Evolutionary conservation across 2,888 invertebrate species (phyloP).

Genomic region (Chaetoderma sp.): DNA sequence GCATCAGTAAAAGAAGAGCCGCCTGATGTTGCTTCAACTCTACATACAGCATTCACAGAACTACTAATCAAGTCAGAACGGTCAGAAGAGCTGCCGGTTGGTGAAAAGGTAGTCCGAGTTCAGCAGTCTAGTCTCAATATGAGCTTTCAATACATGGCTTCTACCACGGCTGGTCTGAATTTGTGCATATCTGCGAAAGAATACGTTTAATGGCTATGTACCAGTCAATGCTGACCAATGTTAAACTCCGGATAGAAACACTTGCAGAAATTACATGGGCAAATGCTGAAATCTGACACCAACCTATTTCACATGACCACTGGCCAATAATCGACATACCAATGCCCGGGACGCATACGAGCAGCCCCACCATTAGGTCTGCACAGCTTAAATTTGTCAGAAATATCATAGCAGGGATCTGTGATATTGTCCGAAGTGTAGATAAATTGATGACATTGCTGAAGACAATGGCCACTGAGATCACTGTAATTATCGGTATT

Average conservation of each 20-base stretch:
- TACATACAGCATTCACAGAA: too few relatives aligned
- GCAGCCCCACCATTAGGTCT: conserved; percentile 40
- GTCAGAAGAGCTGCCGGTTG: too few relatives aligned
- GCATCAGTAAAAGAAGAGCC: too few relatives aligned
- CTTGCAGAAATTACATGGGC: conserved; percentile 40
- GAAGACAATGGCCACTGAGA: too few relatives aligned
- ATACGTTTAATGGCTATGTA: conserved; percentile 37
- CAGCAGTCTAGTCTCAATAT: too few relatives aligned
- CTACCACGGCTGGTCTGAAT: too few relatives aligned
- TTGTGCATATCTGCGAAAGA: too few relatives aligned
- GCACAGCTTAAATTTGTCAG: conserved; percentile 40
- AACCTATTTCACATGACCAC: conserved; percentile 42
- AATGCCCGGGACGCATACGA: conserved; percentile 40
- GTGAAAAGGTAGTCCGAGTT: too few relatives aligned
- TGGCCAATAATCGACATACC: conserved; percentile 28
- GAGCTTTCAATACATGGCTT: too few relatives aligned
- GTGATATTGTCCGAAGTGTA: conserved; percentile 31
- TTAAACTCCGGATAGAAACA: conserved; percentile 46
- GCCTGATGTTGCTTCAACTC: too few relatives aligned
- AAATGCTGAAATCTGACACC: conserved; percentile 44
- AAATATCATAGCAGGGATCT: conserved; percentile 40
- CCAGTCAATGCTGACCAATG: conserved; percentile 43
- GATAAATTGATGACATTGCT: conserved; percentile 33
- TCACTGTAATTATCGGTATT: too few relatives aligned
- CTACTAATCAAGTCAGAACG: too few relatives aligned